Evolutionary conservation across 2,797 vertebrate genomes (phyloP), one percentile per base, ranked within the genome.

Genomic region (Centroberyx gerrardi): DNA sequence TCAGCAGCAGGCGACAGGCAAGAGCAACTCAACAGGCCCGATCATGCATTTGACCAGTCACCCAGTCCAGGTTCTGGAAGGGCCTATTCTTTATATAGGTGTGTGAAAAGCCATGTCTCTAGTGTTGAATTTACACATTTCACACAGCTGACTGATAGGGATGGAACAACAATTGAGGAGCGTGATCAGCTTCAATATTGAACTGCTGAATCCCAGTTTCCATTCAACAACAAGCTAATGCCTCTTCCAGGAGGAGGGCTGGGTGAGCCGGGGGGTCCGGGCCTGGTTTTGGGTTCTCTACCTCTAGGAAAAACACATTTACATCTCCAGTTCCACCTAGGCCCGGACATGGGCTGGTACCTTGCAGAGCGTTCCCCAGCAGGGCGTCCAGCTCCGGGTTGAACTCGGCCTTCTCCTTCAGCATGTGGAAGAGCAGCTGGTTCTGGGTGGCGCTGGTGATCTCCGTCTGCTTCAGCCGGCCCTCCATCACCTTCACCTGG

Each of bases 371-470:
- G 15, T 97, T 98, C 48, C 97, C 98, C 84, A 99, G 93, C 80
- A 99, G 94, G 8, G 98, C 98, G 62, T 99, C 97, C 74, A 99
- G 94, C 90, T 99, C 98, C 0, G 98, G 98, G 93, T 99, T 99
- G 86, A 99, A 95, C 92, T 99, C 98, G 0, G 98, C 98, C 80
- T 99, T 99, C 94, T 99, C 98, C 91, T 99, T 99, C 49, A 99
- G 90, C 98, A 99, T 99, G 81, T 99, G 98, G 89, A 99, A 99
- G 31, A 99, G 94, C 78, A 99, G 94, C 76, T 99, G 98, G 92
- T 99, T 99, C 92, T 99, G 98, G 0, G 98, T 99, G 84, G 97
- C 96, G 38, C 97, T 99, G 86, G 98, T 99, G 81, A 99, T 98
- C 92, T 99, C 98, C 0, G 96, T 99, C 94, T 99, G 98, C 83